Base-by-base conservation (phyloP, 2,888 invertebrate genomes). In the Tortricodes alternella region DNA sequence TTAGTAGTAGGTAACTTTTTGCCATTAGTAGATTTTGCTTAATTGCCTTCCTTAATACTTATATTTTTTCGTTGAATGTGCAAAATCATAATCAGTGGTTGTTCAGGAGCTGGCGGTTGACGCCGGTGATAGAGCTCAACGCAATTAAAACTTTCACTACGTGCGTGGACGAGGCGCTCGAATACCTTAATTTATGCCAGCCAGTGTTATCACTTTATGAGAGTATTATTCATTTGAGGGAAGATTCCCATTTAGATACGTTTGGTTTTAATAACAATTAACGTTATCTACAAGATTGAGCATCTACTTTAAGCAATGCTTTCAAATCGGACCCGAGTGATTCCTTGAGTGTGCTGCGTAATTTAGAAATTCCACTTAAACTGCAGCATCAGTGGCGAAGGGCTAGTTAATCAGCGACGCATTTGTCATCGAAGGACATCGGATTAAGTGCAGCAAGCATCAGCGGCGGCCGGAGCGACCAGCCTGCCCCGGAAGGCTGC, bases 91-190 rank as follows among this genome's bases (percentile, higher is more conserved):
- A 74, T 78, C 74, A 69, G 29, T 72, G 74, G 78, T 78, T 79
- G 81, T 82, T 86, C 83, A 81, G 79, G 68, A 73, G 65, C 67
- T 73, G 86, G 65, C 66, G 73, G 86, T 81, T 83, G 87, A 81
- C 85, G 85, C 81, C 86, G 81, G 80, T 86, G 88, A 89, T 88
- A 84, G 85, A 85, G 81, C 83, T 83, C 76, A 82, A 88, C 86
- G 89, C 90, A 90, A 90, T 90, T 90, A 90, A 90, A 90, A 90
- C 89, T 90, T 90, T 84, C 78, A 80, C 88, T 85, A 80, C 88
- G 89, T 90, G 89, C 89, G 89, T 89, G 89, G 86, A 81, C 83
- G 85, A 77, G 80, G 78, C 83, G 79, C 81, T 77, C 67, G 68
- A 67, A 73, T 71, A 85, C 85, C 87, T 89, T 88, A 87, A 89